These are phyloP conservation scores for Ophioninae sp. DNA, from an alignment of 2,888 invertebrate species.

Conservation along the genomic window DNA sequence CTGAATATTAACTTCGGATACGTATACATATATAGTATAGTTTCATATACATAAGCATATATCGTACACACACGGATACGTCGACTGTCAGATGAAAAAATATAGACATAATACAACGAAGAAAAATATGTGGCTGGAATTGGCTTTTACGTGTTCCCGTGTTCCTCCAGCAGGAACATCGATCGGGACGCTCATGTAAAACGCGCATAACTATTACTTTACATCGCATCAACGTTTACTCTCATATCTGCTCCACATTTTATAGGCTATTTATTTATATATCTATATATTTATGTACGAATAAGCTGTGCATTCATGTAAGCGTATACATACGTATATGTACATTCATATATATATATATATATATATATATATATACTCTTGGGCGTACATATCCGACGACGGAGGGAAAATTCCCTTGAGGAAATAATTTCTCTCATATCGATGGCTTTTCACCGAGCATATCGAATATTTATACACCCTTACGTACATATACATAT, in stretches of 20 bases:
- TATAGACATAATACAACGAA: slow-evolving; percentile 25
- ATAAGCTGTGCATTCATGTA: background rate
- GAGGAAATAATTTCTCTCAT: slow-evolving; percentile 50
- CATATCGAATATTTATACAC: slow-evolving; percentile 28
- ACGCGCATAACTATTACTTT: slow-evolving; percentile 40
- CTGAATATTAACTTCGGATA: slow-evolving; percentile 3
- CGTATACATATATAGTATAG: background rate
- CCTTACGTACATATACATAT: background rate
- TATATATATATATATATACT: background rate
- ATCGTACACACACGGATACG: background rate
- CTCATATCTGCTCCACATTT: slow-evolving; percentile 43
- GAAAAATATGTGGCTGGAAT: slow-evolving; percentile 34
- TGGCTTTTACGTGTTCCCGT: slow-evolving; percentile 15
- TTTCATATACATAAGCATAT: background rate
- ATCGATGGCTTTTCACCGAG: slow-evolving; percentile 49
- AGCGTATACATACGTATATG: background rate
- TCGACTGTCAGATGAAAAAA: background rate
- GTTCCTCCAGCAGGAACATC: slow-evolving; percentile 16
- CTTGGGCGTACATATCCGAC: slow-evolving; percentile 4
- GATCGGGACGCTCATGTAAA: slow-evolving; percentile 24
- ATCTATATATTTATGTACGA: background rate
- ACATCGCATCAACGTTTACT: slow-evolving; percentile 48
- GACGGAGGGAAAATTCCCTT: slow-evolving; percentile 35
- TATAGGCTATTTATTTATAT: slow-evolving; percentile 21
- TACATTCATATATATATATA: too few species aligned